A percentile compares a stretch with the other conserved stretches of the same genome.
Conservation (phyloP, 2,797 vertebrate species). For the Vipera ursinii region DNA sequence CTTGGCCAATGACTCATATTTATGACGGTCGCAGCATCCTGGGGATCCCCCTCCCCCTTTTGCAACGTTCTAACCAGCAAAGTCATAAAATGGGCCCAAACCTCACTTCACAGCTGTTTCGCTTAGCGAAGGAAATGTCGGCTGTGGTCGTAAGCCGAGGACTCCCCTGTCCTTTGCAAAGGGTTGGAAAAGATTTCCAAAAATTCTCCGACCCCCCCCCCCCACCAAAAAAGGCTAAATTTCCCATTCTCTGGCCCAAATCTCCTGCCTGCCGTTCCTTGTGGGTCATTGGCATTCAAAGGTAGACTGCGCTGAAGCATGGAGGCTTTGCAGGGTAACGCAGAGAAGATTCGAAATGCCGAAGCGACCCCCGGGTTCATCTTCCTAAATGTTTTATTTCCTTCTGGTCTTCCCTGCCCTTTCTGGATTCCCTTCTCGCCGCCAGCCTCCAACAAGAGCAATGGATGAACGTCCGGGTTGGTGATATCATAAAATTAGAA, state of each 20-base stretch:
- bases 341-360: not conserved
- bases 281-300: not conserved
- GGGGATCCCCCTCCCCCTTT: no score
- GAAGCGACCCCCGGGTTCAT: not conserved
- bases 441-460: conserved; percentile 86
- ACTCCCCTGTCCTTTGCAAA: not conserved
- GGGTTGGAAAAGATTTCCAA: not conserved
- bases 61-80: no score
- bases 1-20: no score
- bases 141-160: not conserved
- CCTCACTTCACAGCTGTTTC: not conserved
- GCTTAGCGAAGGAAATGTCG: not conserved
- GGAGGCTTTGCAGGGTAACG: not conserved
- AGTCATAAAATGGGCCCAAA: not conserved
- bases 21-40: no score
- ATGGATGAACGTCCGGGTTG: conserved; percentile 94
- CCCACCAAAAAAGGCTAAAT: no score
- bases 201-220: not conserved
- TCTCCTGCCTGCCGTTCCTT: not conserved
- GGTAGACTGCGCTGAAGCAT: not conserved
- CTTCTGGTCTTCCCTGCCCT: accelerated
- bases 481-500: conserved; percentile 76
- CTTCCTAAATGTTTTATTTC: no score
- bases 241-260: not conserved
- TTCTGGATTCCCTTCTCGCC: not conserved